Base-by-base conservation (phyloP, 2,113 vertebrate species). In the Alligator sinensis region DNA sequence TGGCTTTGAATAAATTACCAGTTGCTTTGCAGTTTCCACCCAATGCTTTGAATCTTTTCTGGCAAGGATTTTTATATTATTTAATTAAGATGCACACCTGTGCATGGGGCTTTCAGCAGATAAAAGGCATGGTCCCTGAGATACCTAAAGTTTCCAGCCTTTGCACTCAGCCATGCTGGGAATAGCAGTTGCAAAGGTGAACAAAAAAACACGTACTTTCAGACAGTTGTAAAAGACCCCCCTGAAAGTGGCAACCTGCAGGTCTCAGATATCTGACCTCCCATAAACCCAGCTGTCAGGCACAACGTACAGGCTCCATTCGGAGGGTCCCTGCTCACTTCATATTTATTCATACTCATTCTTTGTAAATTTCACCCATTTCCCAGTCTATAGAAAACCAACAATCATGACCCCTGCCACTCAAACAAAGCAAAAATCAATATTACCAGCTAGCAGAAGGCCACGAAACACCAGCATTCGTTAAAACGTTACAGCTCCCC, bases 1-100 rank as follows among this genome's bases (percentile, higher is more conserved):
- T 8, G 47, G 57, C 60, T 27, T 88, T 24, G 21, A 80, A 28
- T 25, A 82, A 75, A 34, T n/a, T 30, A 11, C 22, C 70, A 77
- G 0, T 30, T 54, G 4, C 5, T 80, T 87, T 55, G 78, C 24
- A 62, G 12, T 34, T 84, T 60, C 63, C 34, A 12, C 60, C 72
- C 68, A 60, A 7, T 10, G 16, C 47, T 80, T 70, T 30, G 54
- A 0, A 0, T 14, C 9, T 54, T 2, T 0, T 34, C 59, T 84
- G 75, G 30, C 28, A 47, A 25, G 77, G 60, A 21, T 5, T 84
- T 54, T 2, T 17, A 82, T 25, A 76, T 91, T 85, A 30, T 22
- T 63, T 81, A n/a, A 84, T 77, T 10, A 66, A 80, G 72, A 58
- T 12, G 47, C 68, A 21, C 19, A 62, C 47, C 5, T 19, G 38